Base-by-base conservation (phyloP, 1,140 invertebrate genomes). In the Macrosteles quadrilineatus region DNA sequence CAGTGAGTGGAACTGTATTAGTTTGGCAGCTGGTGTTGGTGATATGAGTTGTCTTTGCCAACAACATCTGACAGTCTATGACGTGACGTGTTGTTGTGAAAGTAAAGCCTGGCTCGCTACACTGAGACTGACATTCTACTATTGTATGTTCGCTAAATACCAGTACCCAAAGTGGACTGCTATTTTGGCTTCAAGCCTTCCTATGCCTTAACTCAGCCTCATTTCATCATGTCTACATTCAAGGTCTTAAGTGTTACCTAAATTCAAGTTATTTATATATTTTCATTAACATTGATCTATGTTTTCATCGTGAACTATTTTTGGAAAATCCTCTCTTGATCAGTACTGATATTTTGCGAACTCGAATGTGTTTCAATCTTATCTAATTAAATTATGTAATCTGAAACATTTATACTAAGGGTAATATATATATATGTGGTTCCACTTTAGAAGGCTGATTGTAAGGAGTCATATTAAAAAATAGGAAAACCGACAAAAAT, bases 401-500 rank as follows among this genome's bases (percentile, higher is more conserved):
- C 63, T 25, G 40, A 66, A 9, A 43, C 40, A 66, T 45, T 43
- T 66, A 66, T 45, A 43, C 21, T 66, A 66, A 66, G 63, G 63
- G 63, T 66, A 66, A 32, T 36, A 32, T 25, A 64, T 25, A 64
- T 43, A 2, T 64, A 66, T 66, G 63, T 66, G 63, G 63, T 66
- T 66, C 63, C 63, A 66, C 63, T 66, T 45, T 66, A 66, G 63
- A 66, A 66, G 63, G 63, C 63, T 66, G 63, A 66, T 19, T 43
- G 63, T 66, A 66, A 66, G 36, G 62, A 64, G 62, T 40, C 55
- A 25, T 59, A 59, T 59, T 59, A 59, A 59, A 29, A 59, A 59
- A 59, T 59, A 59, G 55, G 36, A 64, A 31, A 40, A 40, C 55
- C 30, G 62, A 43, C 27, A 47, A 29, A 67, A 67, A 53, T 30